A percentile compares a stretch with the other conserved stretches of the same genome.
phyloP scores from a whole-genome alignment of 2,888 invertebrate genomes.

The Tethea ocularis region DNA sequence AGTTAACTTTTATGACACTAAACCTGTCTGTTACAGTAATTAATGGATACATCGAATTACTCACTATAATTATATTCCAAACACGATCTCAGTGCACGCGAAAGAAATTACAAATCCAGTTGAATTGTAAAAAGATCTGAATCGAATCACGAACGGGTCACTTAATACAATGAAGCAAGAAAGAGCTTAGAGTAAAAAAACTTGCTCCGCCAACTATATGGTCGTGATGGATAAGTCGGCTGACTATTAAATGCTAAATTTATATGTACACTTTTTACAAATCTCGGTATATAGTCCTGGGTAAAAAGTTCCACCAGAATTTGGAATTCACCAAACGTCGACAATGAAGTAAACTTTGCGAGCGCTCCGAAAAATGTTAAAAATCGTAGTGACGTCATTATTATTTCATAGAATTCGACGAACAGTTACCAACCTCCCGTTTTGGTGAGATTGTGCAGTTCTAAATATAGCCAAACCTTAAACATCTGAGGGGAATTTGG shows the following conservation, averaged over 20 bases:
- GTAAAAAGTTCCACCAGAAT: not conserved
- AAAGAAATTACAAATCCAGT: conserved; percentile 35
- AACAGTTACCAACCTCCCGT: conserved; percentile 43
- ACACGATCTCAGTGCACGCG: conserved; percentile 32
- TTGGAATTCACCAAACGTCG: not conserved
- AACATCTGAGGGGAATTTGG: conserved; percentile 73
- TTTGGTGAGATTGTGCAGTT: conserved; percentile 67
- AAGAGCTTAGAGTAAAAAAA: conserved; percentile 29
- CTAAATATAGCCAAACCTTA: conserved; percentile 69
- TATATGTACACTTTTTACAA: not conserved
- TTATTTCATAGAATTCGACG: conserved; percentile 48
- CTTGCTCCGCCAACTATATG: conserved; percentile 13
- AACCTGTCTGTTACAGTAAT: conserved; percentile 28
- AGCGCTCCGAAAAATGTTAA: not conserved
- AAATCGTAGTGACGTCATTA: not conserved
- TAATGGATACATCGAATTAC: conserved; percentile 37
- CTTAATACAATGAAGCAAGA: conserved; percentile 42
- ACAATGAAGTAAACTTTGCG: not conserved
- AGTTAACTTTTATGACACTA: conserved; percentile 19
- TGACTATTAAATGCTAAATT: not conserved
- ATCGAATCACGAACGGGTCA: conserved; percentile 39
- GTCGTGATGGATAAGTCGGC: conserved; percentile 23
- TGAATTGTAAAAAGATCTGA: conserved; percentile 43
- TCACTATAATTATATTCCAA: conserved; percentile 20
- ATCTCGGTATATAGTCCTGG: not conserved